Evolutionary conservation across 2,888 invertebrate genomes (phyloP), one percentile per base, ranked within the genome.

Genomic region (Oscheius onirici): DNA sequence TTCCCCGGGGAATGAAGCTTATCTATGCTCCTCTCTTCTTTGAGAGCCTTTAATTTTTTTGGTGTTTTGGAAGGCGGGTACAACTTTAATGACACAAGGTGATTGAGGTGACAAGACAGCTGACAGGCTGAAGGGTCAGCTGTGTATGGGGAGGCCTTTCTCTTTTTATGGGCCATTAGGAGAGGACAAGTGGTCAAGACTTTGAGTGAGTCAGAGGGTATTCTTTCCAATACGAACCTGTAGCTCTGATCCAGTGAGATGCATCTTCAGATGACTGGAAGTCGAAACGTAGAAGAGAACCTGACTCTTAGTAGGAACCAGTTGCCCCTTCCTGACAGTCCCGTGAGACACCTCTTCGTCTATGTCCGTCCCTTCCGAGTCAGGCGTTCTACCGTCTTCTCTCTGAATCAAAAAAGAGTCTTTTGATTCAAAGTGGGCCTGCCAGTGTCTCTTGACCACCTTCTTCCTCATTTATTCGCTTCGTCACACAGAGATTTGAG

Each of bases 241-340:
- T 11, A 84, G 34, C 46, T 84, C 84, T 28, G 76, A 75, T 44
- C 84, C 84, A 20, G 82, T 76, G 55, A 80, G 80, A 22, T 82
- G 75, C 22, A 84, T 73, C 43, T 75, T 71, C 11, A 84, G 60
- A 46, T 76, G 68, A 28, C 75, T 79, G 6, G 81, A 77, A 26
- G 78, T 77, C n/a, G 82, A 79, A 40, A 84, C 79, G 71, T 81
- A 84, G 63, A 81, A 76, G 5, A 84, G 73, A 28, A 84, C 84
- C 65, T 84, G 81, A 13, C 75, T 76, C 61, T 83, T 83, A 3
- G 72, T 79, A 3, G 82, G 81, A 20, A 80, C 80, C 13, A 76
- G 17, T 10, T 34, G 20, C 13, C n/a, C n/a, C 15, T 60, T 60
- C n/a, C 63, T 58, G n/a, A 43, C 17, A 6, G 46, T 52, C 24